These are phyloP conservation scores for Mirza zaza DNA, from an alignment of 2,113 vertebrate species.

Conservation along the genomic window DNA sequence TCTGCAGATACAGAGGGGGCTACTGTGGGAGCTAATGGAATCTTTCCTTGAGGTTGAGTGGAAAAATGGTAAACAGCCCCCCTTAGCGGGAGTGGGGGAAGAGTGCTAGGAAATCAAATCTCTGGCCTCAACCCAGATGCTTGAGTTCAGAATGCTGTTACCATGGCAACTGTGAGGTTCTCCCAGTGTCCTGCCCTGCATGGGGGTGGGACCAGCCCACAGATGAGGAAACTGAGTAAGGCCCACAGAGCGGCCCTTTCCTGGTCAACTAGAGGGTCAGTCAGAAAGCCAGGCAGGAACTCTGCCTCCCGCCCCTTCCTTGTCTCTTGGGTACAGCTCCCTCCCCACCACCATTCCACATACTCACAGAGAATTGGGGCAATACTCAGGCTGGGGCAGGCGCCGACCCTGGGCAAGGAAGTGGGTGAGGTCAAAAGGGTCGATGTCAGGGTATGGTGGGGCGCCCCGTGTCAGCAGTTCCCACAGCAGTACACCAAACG, in stretches of 20 bases:
- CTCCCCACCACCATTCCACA: background rate
- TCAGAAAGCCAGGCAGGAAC: background rate
- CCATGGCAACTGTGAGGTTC: constrained; percentile 57
- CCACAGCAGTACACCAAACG: constrained; percentile 97
- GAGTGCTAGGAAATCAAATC: constrained; percentile 61
- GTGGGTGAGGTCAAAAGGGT: constrained; percentile 93
- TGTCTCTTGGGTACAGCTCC: background rate
- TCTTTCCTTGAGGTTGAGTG: constrained; percentile 30
- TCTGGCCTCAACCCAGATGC: constrained; percentile 64
- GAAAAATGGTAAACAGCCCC: constrained; percentile 39
- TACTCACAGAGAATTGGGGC: constrained; percentile 93
- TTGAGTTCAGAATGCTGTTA: constrained; percentile 59
- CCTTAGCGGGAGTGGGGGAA: background rate
- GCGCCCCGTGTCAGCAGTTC: constrained; percentile 97
- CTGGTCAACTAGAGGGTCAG: background rate
- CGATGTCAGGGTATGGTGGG: constrained; percentile 92
- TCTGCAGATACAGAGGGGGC: background rate
- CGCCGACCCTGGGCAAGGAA: constrained; percentile 92
- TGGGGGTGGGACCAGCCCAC: background rate
- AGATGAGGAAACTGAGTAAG: constrained; percentile 68
- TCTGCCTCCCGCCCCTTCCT: background rate
- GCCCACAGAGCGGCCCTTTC: background rate
- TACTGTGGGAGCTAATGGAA: constrained; percentile 37
- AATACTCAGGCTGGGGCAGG: constrained; percentile 94
- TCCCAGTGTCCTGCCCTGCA: background rate